These are phyloP conservation scores for Anhinga anhinga DNA, from an alignment of 2,113 vertebrate species.

Conservation along the genomic window DNA sequence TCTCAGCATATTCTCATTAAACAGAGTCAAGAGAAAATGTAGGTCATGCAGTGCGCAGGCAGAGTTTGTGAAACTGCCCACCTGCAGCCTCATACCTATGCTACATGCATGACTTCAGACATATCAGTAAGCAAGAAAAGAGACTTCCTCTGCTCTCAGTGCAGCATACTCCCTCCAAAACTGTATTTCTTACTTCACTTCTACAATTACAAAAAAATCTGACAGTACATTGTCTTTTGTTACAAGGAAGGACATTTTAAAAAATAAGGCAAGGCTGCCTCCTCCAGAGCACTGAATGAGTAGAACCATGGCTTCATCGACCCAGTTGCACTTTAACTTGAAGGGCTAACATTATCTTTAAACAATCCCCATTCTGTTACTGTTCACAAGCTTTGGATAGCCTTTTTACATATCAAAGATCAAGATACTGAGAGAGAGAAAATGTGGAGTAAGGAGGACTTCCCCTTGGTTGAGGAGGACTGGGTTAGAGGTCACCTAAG, in stretches of 20 bases:
- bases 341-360: background rate
- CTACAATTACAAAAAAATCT: background rate
- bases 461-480: too few species aligned
- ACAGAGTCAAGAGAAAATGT: background rate
- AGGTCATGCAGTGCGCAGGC: background rate
- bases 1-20: background rate
- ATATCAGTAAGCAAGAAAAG: background rate
- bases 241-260: background rate
- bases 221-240: background rate
- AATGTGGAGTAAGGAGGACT: too few species aligned
- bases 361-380: background rate
- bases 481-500: too few species aligned
- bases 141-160: background rate
- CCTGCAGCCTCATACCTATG: background rate
- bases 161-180: background rate
- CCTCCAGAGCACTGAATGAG: background rate
- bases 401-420: background rate
- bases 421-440: background rate
- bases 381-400: background rate
- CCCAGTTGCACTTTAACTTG: background rate
- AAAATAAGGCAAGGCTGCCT: background rate
- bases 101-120: background rate
- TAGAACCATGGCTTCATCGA: background rate
- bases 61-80: background rate
- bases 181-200: background rate